These are phyloP conservation scores for Chirona hameri DNA, from an alignment of 2,888 invertebrate species.

Conservation along the genomic window DNA sequence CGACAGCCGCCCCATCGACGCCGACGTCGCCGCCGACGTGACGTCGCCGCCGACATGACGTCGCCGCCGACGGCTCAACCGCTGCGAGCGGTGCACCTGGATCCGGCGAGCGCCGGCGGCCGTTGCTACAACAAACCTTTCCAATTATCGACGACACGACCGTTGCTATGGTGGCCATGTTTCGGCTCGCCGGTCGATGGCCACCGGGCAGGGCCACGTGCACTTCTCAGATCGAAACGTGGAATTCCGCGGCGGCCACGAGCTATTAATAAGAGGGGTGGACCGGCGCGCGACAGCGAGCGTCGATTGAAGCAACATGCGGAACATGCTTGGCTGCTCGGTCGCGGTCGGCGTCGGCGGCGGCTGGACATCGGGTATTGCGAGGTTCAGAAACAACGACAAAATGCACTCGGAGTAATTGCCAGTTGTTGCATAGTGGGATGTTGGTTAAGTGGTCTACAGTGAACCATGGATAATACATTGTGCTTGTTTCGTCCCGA, in stretches of 20 bases:
- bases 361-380: background rate
- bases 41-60: background rate
- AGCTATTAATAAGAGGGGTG: background rate
- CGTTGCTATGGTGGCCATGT: conserved; percentile 10
- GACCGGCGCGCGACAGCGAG: too few species aligned
- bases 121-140: conserved; percentile 24
- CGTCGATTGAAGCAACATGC: background rate
- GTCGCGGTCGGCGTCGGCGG: background rate
- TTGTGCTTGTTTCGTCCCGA: too few species aligned
- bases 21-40: background rate
- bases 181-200: background rate
- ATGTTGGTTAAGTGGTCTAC: too few species aligned
- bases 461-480: too few species aligned
- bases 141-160: conserved; percentile 8
- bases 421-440: background rate
- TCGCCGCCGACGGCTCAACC: background rate
- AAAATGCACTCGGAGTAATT: background rate
- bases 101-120: background rate
- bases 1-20: background rate
- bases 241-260: background rate
- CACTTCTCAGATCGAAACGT: background rate
- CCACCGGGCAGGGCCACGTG: background rate
- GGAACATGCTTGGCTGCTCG: background rate
- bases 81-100: background rate
- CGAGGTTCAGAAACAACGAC: background rate